Evolutionary conservation across 2,113 vertebrate species (phyloP).

Genomic region (Dascyllus trimaculatus): DNA sequence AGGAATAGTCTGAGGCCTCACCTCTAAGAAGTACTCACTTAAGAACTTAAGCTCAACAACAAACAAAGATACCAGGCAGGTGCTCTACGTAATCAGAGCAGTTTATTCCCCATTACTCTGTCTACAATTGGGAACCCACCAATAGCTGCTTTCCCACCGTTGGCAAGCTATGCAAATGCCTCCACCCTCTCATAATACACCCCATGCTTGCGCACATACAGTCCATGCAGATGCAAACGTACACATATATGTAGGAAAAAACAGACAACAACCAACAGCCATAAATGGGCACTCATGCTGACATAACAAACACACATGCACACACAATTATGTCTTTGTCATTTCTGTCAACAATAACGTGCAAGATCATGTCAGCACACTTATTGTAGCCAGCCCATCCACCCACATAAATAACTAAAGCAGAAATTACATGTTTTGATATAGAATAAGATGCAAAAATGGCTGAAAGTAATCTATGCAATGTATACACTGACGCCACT

Average conservation of each 20-base stretch:
- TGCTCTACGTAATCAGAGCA: constrained; percentile 56
- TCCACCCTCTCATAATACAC: constrained; percentile 14
- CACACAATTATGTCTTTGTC: too few relatives aligned
- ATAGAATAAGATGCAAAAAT: background rate
- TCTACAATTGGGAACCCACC: constrained; percentile 65
- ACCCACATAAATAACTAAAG: background rate
- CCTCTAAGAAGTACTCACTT: constrained; percentile 47
- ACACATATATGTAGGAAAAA: background rate
- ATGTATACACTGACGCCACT: background rate
- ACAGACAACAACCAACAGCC: background rate
- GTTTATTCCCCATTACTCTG: constrained; percentile 60
- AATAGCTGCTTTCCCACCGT: constrained; percentile 67
- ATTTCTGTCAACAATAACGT: too few relatives aligned
- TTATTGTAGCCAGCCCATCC: too few relatives aligned
- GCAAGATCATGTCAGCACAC: too few relatives aligned
- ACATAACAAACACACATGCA: background rate
- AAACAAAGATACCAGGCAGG: constrained; percentile 60
- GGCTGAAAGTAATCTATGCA: background rate
- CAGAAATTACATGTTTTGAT: background rate
- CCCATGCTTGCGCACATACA: background rate
- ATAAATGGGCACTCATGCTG: background rate
- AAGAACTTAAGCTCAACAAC: constrained; percentile 68
- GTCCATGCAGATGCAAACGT: background rate
- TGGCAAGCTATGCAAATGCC: constrained; percentile 25
- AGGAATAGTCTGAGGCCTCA: constrained; percentile 50